A percentile compares a stretch with the other conserved stretches of the same genome.
Conservation (phyloP, 2,113 vertebrate genomes). For the Carassius auratus region DNA sequence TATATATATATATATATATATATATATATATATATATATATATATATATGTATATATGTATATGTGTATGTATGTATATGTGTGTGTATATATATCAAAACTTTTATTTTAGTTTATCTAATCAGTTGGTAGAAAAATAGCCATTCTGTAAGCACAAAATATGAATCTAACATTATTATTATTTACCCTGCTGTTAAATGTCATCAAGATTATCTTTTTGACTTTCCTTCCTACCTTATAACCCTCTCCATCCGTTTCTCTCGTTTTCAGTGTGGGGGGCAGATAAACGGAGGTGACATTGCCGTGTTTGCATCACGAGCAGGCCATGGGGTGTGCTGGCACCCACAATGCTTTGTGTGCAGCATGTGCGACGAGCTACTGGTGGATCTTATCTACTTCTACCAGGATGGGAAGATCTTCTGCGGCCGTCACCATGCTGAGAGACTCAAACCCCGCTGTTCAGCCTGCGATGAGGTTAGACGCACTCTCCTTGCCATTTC, state of each 20-base stretch:
- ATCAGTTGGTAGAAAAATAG: neutral
- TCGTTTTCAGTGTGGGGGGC: constrained; percentile 85
- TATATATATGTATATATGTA: too few relatives aligned
- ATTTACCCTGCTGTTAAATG: constrained; percentile 51
- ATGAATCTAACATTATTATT: constrained; percentile 30
- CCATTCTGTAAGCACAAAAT: neutral
- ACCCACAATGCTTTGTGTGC: constrained; percentile 96
- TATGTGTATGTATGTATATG: too few relatives aligned
- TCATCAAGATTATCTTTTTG: constrained; percentile 32
- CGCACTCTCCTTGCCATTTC: neutral
- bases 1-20: too few relatives aligned
- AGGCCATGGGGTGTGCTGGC: constrained; percentile 92
- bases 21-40: too few relatives aligned
- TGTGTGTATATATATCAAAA: too few relatives aligned
- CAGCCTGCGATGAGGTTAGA: constrained; percentile 93
- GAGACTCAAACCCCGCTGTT: constrained; percentile 93
- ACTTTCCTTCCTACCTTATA: neutral
- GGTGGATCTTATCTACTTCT: constrained; percentile 98
- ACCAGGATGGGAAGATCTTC: constrained; percentile 97
- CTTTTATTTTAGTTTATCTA: neutral
- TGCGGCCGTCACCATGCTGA: constrained; percentile 95
- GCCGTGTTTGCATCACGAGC: constrained; percentile 93
- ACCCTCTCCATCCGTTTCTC: neutral
- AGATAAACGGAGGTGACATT: constrained; percentile 96
- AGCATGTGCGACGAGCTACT: constrained; percentile 91